Evolutionary conservation across 2,888 invertebrate genomes (phyloP).

Genomic region (Aleiodes testaceus): DNA sequence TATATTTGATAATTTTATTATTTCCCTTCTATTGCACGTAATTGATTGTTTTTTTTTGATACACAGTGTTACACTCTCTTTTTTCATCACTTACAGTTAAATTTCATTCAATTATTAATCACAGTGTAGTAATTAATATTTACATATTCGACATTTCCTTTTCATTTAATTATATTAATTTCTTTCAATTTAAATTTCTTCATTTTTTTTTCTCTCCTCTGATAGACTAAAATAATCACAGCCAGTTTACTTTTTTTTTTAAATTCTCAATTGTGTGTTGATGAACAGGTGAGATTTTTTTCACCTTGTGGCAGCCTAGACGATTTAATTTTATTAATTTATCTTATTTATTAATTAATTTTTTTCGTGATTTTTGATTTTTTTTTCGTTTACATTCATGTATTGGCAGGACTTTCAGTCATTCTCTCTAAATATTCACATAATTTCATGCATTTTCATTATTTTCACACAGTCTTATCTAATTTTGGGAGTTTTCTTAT

Average conservation of each 20-base stretch:
- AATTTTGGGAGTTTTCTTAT: no score
- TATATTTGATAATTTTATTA: slow-evolving; percentile 8
- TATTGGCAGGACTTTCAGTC: slow-evolving; percentile 6
- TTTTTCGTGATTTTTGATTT: background rate
- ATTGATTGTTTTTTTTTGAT: slow-evolving; percentile 62
- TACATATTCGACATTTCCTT: slow-evolving; percentile 37
- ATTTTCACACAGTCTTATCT: no score
- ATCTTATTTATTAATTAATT: slow-evolving; percentile 3
- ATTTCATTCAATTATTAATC: slow-evolving; percentile 47
- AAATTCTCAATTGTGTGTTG: background rate
- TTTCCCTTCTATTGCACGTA: slow-evolving; percentile 58
- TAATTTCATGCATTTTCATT: no score
- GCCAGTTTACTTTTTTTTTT: slow-evolving; percentile 64
- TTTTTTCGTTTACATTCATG: background rate
- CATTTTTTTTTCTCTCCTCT: slow-evolving; percentile 51
- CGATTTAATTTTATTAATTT: slow-evolving; percentile 13
- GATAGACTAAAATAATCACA: slow-evolving; percentile 70
- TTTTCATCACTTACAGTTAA: background rate
- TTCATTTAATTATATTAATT: slow-evolving; percentile 41
- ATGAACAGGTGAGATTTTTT: slow-evolving; percentile 17
- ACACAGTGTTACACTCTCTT: slow-evolving; percentile 32
- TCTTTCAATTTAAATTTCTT: slow-evolving; percentile 38
- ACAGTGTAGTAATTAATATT: slow-evolving; percentile 55
- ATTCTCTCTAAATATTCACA: background rate
- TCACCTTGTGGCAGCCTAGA: slow-evolving; percentile 23